Evolutionary conservation across 2,888 invertebrate genomes (phyloP).

Genomic region (Ochlodes sylvanus): DNA sequence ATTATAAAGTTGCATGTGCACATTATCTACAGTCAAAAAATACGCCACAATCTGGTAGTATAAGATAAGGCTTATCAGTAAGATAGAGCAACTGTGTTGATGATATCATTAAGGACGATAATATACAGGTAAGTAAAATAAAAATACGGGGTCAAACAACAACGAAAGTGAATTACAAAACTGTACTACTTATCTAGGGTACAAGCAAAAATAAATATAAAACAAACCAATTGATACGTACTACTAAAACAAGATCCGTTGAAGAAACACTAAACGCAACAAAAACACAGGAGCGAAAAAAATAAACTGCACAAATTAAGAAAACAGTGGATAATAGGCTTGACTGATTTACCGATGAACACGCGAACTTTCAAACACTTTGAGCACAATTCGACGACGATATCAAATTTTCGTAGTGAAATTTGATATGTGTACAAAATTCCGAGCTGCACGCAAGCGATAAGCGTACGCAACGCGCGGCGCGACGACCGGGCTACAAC

Average conservation of each 20-base stretch:
- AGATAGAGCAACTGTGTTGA: slow-evolving; percentile 79
- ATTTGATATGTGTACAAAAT: slow-evolving; percentile 81
- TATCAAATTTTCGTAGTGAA: slow-evolving; percentile 83
- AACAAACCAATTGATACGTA: slow-evolving; percentile 62
- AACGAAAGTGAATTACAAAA: slow-evolving; percentile 46
- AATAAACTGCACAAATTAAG: slow-evolving; percentile 50
- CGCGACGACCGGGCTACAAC: slow-evolving; percentile 72
- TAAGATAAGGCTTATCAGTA: slow-evolving; percentile 74
- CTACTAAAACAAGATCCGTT: slow-evolving; percentile 67
- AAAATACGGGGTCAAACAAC: slow-evolving; percentile 41
- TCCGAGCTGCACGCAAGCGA: slow-evolving; percentile 51
- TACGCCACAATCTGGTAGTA: slow-evolving; percentile 40
- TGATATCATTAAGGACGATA: slow-evolving; percentile 61
- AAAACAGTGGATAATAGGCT: slow-evolving; percentile 47
- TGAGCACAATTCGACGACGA: slow-evolving; percentile 76
- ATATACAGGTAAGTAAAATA: slow-evolving; percentile 48
- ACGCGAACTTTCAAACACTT: slow-evolving; percentile 72
- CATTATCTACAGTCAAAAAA: slow-evolving; percentile 51
- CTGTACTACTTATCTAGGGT: slow-evolving; percentile 39
- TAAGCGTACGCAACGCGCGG: slow-evolving; percentile 57
- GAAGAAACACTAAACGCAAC: slow-evolving; percentile 68
- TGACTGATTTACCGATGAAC: slow-evolving; percentile 64
- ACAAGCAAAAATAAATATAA: slow-evolving; percentile 45
- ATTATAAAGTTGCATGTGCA: slow-evolving; percentile 51
- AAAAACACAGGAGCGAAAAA: slow-evolving; percentile 70